Conservation (phyloP, 2,797 vertebrate genomes). For the Cuniculus paca region DNA sequence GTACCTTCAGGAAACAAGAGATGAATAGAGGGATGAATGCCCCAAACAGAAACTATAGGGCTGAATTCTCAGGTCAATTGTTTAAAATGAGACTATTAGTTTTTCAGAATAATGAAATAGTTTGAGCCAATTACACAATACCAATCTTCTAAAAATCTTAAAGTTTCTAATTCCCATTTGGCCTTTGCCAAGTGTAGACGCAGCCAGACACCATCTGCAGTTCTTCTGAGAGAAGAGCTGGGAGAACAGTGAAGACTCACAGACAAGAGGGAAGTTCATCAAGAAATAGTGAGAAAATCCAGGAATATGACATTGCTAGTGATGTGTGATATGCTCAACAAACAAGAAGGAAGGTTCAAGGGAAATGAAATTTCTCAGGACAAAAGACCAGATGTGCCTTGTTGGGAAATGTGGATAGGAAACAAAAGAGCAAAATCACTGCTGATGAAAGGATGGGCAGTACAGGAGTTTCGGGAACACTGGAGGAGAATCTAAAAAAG, state of each 20-base stretch:
- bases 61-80: slow-evolving; percentile 28
- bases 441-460: slow-evolving; percentile 32
- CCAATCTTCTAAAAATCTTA: not conserved
- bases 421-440: slow-evolving; percentile 61
- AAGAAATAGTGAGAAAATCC: slow-evolving; percentile 67
- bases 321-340: slow-evolving; percentile 68
- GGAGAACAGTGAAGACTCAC: slow-evolving; percentile 50
- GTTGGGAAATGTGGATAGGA: slow-evolving; percentile 21
- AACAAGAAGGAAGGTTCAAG: slow-evolving; percentile 65
- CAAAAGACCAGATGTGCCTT: slow-evolving; percentile 50
- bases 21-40: slow-evolving; percentile 5
- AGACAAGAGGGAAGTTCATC: slow-evolving; percentile 57
- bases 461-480: not conserved
- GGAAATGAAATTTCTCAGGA: slow-evolving; percentile 75
- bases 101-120: slow-evolving; percentile 68
- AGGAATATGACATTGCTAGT: slow-evolving; percentile 66
- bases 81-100: not conserved
- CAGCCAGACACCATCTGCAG: slow-evolving; percentile 50
- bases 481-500: not conserved
- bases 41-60: slow-evolving; percentile 12
- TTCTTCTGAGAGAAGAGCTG: slow-evolving; percentile 37
- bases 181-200: slow-evolving; percentile 54
- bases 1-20: not conserved
- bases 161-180: slow-evolving; percentile 49
- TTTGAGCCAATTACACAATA: slow-evolving; percentile 59